A percentile compares a stretch with the other conserved stretches of the same genome.
phyloP scores from a whole-genome alignment of 1,140 invertebrate genomes.

The Drosophila orena region DNA sequence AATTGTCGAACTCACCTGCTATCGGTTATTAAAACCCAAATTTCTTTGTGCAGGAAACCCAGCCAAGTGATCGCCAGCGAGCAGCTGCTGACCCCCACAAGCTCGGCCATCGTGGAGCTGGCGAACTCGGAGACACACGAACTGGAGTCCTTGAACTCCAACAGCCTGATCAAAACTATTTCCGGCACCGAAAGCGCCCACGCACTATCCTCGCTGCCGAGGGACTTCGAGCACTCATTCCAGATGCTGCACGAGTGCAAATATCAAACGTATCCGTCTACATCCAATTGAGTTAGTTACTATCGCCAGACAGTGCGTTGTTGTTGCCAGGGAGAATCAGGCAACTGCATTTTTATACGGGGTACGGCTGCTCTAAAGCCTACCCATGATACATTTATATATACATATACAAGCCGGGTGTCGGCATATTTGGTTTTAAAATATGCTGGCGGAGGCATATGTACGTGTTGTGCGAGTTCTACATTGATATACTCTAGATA shows the following conservation, averaged over 20 bases:
- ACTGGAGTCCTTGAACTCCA: conserved; percentile 85
- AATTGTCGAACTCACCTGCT: no score
- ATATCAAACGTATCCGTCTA: conserved; percentile 62
- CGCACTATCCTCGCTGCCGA: conserved; percentile 48
- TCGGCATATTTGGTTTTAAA: conserved; percentile 43
- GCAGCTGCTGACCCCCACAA: conserved; percentile 81
- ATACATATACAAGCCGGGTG: conserved; percentile 51
- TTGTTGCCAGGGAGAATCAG: conserved; percentile 16
- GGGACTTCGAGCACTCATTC: conserved; percentile 77
- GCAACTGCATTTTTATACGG: conserved; percentile 67
- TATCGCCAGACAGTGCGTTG: conserved; percentile 33
- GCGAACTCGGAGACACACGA: conserved; percentile 85
- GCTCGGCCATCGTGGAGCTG: conserved; percentile 81
- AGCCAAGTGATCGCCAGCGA: conserved; percentile 78
- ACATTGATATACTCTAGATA: conserved; percentile 46
- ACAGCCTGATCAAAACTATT: conserved; percentile 77
- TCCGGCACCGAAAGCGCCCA: conserved; percentile 73
- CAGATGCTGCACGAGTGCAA: conserved; percentile 50
- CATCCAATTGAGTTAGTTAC: conserved; percentile 52
- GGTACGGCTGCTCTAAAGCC: conserved; percentile 25
- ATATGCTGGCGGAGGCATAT: conserved; percentile 26
- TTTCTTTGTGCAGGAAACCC: conserved; percentile 55
- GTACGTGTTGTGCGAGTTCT: conserved; percentile 34
- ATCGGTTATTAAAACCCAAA: background rate
- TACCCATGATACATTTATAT: conserved; percentile 50